Percentiles rank a stretch among this genome's conserved stretches.
phyloP scores from a whole-genome alignment of 2,113 vertebrate genomes.

The Donacobius atricapilla region DNA sequence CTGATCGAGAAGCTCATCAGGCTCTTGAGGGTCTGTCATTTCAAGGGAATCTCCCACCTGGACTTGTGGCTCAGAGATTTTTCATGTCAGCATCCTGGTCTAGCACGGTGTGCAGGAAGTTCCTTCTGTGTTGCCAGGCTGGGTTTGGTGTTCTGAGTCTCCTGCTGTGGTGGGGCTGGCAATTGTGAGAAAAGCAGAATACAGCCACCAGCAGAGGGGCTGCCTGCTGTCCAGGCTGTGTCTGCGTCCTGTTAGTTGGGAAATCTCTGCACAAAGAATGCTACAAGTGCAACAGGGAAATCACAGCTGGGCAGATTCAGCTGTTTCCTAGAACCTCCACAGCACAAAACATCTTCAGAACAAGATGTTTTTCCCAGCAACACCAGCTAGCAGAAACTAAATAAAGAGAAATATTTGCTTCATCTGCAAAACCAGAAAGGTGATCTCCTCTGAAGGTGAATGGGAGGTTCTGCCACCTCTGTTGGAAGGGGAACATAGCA shows the following conservation, averaged over 20 bases:
- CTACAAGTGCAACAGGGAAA: not conserved
- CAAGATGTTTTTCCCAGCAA: not conserved
- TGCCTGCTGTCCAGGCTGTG: not conserved
- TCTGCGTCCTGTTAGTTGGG: not conserved
- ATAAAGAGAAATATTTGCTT: not conserved
- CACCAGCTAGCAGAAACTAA: not conserved
- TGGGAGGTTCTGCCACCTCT: not conserved
- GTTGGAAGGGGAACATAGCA: not conserved
- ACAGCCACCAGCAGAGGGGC: not conserved
- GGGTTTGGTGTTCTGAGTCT: not conserved
- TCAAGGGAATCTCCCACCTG: not conserved
- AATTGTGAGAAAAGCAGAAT: fast-evolving
- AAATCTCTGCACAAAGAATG: not conserved
- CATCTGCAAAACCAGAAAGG: not conserved
- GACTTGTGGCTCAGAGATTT: not conserved
- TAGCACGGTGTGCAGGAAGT: not conserved
- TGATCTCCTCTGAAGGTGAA: not conserved
- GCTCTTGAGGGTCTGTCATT: not conserved
- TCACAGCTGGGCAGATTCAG: not conserved
- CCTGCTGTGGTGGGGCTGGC: not conserved
- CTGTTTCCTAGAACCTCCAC: not conserved
- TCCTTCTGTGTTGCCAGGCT: not conserved
- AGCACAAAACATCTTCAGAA: not conserved
- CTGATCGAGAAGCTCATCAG: not conserved
- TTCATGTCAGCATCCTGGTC: not conserved